phyloP scores from a whole-genome alignment of 1,140 invertebrate genomes.

The Conus betulinus region DNA sequence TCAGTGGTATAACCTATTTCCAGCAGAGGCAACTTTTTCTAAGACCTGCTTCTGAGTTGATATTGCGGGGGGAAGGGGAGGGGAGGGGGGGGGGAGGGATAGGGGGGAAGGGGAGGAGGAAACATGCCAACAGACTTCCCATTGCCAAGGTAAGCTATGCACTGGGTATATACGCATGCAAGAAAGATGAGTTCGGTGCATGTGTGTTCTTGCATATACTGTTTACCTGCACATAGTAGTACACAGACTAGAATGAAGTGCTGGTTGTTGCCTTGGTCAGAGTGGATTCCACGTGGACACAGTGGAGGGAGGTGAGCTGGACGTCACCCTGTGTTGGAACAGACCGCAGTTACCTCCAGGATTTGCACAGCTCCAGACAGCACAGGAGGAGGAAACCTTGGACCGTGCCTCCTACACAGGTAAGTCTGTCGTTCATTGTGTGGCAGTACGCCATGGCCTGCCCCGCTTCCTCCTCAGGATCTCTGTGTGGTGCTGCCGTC shows the following conservation, averaged over 20 bases:
- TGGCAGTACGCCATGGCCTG: no score
- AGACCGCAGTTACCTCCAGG: background rate
- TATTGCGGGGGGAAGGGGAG: no score
- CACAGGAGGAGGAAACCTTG: background rate
- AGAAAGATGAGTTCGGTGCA: background rate
- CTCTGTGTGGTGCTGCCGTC: no score
- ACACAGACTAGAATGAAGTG: background rate
- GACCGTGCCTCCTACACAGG: background rate
- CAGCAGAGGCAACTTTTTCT: background rate
- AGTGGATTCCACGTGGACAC: background rate
- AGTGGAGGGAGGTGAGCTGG: background rate
- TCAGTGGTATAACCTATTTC: no score
- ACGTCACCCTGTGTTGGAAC: constrained; percentile 3
- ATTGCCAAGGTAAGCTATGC: background rate
- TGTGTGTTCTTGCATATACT: background rate
- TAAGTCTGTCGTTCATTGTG: background rate
- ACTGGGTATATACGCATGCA: background rate
- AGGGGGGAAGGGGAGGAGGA: no score
- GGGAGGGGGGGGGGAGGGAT: no score
- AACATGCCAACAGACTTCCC: no score
- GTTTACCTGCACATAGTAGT: no score
- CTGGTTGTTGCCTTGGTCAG: background rate
- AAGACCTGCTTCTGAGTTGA: no score
- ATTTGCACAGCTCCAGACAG: background rate
- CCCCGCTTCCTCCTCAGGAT: no score